phyloP scores from a whole-genome alignment of 2,888 invertebrate genomes.

The Crossocerus cetratus region DNA sequence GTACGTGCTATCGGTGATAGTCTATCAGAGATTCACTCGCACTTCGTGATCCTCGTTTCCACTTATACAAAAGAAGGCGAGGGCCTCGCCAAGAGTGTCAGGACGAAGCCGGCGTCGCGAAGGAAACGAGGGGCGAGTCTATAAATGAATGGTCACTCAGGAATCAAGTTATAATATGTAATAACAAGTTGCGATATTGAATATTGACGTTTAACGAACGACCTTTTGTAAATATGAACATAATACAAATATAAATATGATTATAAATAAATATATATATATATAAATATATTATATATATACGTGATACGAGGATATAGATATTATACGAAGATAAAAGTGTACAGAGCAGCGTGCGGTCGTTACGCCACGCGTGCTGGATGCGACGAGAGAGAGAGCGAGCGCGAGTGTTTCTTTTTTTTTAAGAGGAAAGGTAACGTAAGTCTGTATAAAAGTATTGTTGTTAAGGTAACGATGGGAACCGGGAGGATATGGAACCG shows the following conservation, averaged over 20 bases:
- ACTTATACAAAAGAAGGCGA: no score
- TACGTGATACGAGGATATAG: constrained; percentile 40
- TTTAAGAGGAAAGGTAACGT: neutral
- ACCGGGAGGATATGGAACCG: neutral
- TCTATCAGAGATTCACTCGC: no score
- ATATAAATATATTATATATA: constrained; percentile 65
- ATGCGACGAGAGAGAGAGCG: constrained; percentile 21
- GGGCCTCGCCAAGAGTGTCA: neutral
- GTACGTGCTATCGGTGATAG: no score
- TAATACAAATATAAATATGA: constrained; percentile 52
- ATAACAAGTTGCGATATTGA: constrained; percentile 67
- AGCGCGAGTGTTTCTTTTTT: constrained; percentile 1
- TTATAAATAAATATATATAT: constrained; percentile 61
- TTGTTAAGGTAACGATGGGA: neutral
- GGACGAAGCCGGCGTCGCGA: neutral
- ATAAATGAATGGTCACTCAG: constrained; percentile 70
- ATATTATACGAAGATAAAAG: constrained; percentile 8
- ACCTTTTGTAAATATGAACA: constrained; percentile 73
- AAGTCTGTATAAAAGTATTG: neutral
- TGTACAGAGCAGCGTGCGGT: constrained; percentile 31
- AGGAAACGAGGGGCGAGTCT: constrained; percentile 40
- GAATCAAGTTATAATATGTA: constrained; percentile 66
- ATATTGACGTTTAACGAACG: constrained; percentile 65
- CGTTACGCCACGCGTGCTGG: constrained; percentile 1
- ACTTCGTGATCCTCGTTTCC: no score